These are phyloP conservation scores for Siniperca chuatsi DNA, from an alignment of 2,113 vertebrate species.

Conservation along the genomic window DNA sequence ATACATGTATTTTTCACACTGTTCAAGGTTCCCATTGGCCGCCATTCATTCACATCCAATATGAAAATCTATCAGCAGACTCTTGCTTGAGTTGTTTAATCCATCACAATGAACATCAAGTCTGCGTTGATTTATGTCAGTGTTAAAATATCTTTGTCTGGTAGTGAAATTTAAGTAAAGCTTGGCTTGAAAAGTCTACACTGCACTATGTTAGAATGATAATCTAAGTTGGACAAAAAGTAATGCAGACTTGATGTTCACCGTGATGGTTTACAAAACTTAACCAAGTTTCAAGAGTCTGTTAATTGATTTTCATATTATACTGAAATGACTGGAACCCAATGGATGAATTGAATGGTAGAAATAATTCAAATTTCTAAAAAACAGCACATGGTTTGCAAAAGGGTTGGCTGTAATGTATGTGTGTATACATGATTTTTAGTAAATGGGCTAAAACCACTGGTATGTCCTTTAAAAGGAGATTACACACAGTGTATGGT, in stretches of 20 bases:
- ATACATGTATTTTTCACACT: too few relatives aligned
- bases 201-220: neutral
- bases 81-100: neutral
- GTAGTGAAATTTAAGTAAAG: neutral
- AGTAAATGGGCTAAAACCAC: neutral
- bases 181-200: neutral
- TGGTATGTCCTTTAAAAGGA: too few relatives aligned
- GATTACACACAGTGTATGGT: neutral
- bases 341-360: neutral
- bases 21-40: neutral
- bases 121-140: neutral
- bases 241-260: too few relatives aligned
- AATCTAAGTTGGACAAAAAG: neutral
- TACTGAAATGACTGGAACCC: neutral
- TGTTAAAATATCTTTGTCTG: neutral
- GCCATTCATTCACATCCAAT: neutral
- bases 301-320: neutral
- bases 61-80: neutral
- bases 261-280: neutral
- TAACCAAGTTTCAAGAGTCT: neutral
- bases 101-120: neutral
- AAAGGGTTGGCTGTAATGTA: neutral
- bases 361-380: neutral
- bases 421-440: neutral
- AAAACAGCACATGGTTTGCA: neutral